A percentile compares a stretch with the other conserved stretches of the same genome.
Evolutionary conservation across 2,797 vertebrate genomes (phyloP).

Genomic region (Choloepus didactylus): DNA sequence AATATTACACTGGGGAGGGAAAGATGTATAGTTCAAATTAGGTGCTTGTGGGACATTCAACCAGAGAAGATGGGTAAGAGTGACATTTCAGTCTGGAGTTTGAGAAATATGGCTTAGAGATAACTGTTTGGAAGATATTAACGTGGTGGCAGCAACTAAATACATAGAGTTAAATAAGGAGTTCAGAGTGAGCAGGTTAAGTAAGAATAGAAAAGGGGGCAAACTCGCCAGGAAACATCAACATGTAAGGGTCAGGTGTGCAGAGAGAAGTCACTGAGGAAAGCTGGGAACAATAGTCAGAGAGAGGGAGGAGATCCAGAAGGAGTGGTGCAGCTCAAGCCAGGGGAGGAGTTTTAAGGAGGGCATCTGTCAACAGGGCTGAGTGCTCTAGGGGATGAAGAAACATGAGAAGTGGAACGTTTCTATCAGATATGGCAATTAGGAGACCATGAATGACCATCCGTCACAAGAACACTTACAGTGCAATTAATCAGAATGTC

Average conservation of each 20-base stretch:
- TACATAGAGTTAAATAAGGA: neutral
- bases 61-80: too few species aligned
- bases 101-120: neutral
- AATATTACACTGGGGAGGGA: neutral
- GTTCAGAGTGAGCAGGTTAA: neutral
- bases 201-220: too few species aligned
- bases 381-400: neutral
- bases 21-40: neutral
- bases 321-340: neutral
- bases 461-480: neutral
- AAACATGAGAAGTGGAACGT: neutral
- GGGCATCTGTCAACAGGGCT: neutral
- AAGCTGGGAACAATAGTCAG: neutral
- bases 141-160: neutral
- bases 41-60: neutral
- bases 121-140: neutral
- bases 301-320: neutral
- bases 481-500: neutral
- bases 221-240: neutral
- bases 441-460: neutral
- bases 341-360: neutral
- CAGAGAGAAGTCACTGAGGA: too few species aligned
- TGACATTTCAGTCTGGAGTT: neutral
- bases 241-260: neutral
- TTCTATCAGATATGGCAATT: neutral